phyloP scores from a whole-genome alignment of 2,797 vertebrate species.

The Naso thynnoides region DNA sequence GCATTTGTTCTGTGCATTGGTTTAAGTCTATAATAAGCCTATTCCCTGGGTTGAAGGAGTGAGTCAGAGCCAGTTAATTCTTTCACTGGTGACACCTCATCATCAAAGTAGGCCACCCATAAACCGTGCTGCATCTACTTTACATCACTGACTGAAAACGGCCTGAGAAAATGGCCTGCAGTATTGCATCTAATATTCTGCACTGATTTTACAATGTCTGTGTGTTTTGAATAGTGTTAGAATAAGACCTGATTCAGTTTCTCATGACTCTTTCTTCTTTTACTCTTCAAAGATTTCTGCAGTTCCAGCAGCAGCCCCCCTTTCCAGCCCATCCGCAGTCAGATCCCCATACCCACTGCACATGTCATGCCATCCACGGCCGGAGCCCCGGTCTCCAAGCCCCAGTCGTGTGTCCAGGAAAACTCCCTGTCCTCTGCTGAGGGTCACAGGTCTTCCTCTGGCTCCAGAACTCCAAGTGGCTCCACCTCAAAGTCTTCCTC shows the following conservation, averaged over 20 bases:
- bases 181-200: conserved; percentile 47
- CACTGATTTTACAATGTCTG: conserved; percentile 41
- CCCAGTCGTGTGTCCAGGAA: conserved; percentile 80
- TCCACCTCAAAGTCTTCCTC: conserved; percentile 82
- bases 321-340: conserved; percentile 95
- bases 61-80: conserved; percentile 69
- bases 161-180: conserved; percentile 62
- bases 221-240: conserved; percentile 20
- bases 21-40: conserved; percentile 67
- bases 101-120: conserved; percentile 77
- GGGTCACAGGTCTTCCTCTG: conserved; percentile 76
- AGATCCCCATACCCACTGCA: conserved; percentile 95
- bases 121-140: conserved; percentile 65
- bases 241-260: conserved; percentile 3
- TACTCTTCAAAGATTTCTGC: conserved; percentile 87
- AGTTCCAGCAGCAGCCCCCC: conserved; percentile 90
- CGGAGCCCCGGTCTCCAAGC: conserved; percentile 86
- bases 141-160: conserved; percentile 74
- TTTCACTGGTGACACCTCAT: conserved; percentile 71
- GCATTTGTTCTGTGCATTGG: conserved; percentile 32
- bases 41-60: conserved; percentile 66
- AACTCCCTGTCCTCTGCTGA: conserved; percentile 72
- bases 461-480: conserved; percentile 80
- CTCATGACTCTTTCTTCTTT: conserved; percentile 17
- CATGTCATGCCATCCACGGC: conserved; percentile 98